Percentiles rank a stretch among this genome's conserved stretches.
These are phyloP conservation scores for Danaus plexippus DNA, from an alignment of 1,140 invertebrate genomes.

Conservation along the genomic window DNA sequence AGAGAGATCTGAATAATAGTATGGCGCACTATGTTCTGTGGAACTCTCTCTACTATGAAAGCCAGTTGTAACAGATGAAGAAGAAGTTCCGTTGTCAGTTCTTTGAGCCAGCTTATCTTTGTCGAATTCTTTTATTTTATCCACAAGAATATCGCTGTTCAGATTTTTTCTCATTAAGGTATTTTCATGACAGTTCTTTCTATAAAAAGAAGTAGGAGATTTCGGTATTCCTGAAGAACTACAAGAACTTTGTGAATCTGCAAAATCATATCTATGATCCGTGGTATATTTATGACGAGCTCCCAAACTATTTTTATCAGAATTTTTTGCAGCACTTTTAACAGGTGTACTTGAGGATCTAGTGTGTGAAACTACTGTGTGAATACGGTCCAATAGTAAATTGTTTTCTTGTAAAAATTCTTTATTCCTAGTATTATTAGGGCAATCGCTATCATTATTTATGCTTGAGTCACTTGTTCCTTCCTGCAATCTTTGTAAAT, in stretches of 20 bases:
- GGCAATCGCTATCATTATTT: constrained; percentile 10
- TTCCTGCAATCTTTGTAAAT: constrained; percentile 76
- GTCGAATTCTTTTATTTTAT: constrained; percentile 69
- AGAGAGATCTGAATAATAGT: constrained; percentile 89
- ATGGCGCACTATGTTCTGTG: constrained; percentile 79
- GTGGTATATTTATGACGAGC: constrained; percentile 27
- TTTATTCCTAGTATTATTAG: constrained; percentile 7
- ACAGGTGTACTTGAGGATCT: constrained; percentile 51
- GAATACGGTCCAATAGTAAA: not conserved
- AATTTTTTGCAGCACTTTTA: constrained; percentile 22
- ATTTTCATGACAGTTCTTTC: constrained; percentile 61
- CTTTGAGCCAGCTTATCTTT: constrained; percentile 47
- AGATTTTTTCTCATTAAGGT: constrained; percentile 52
- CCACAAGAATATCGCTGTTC: constrained; percentile 47
- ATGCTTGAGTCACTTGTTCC: constrained; percentile 31
- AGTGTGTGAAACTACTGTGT: constrained; percentile 28
- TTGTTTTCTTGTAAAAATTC: constrained; percentile 7
- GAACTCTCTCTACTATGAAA: constrained; percentile 71
- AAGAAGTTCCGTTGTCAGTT: constrained; percentile 40
- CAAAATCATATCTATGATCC: constrained; percentile 34
- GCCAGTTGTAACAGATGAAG: constrained; percentile 47
- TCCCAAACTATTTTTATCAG: constrained; percentile 19
- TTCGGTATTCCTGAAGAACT: constrained; percentile 44
- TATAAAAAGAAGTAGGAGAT: constrained; percentile 66
- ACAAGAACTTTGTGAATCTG: constrained; percentile 50